Evolutionary conservation across 2,797 vertebrate species (phyloP).

Genomic region (Holocentrus rufus): DNA sequence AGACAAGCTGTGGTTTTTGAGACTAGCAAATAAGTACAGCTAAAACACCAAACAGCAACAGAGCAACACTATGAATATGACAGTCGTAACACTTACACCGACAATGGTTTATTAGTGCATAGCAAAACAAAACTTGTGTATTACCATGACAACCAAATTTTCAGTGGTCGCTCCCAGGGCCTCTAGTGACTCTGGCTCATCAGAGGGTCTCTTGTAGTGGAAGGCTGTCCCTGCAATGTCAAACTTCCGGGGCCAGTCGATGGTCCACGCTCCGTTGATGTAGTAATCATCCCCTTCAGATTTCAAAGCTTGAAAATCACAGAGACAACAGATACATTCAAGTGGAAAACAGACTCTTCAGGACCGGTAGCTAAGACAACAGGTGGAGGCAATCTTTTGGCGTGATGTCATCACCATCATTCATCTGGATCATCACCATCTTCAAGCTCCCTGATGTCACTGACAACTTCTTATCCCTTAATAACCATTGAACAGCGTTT

Average conservation of each 20-base stretch:
- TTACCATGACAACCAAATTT: conserved; percentile 97
- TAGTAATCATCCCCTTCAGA: conserved; percentile 96
- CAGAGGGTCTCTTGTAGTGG: conserved; percentile 94
- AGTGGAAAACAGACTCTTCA: conserved; percentile 34
- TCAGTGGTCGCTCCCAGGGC: conserved; percentile 93
- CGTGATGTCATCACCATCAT: conserved; percentile 61
- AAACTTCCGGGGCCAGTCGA: conserved; percentile 99
- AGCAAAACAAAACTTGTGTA: neutral
- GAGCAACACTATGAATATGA: neutral
- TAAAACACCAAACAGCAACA: neutral
- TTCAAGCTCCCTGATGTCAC: conserved; percentile 49
- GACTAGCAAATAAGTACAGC: neutral
- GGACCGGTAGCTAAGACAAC: conserved; percentile 56
- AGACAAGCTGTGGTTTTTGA: conserved; percentile 1
- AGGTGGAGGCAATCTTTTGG: conserved; percentile 56
- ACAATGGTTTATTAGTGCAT: neutral
- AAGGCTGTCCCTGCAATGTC: conserved; percentile 96
- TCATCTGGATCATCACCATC: conserved; percentile 54
- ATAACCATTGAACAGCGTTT: conserved; percentile 17
- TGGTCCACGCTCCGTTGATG: conserved; percentile 99
- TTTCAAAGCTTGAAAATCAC: conserved; percentile 87
- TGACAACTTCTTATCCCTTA: conserved; percentile 34
- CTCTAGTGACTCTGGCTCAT: conserved; percentile 95
- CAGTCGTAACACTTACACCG: neutral
- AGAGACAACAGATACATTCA: conserved; percentile 31